Base-by-base conservation (phyloP, 2,888 invertebrate genomes). In the Augiades crinisus region DNA sequence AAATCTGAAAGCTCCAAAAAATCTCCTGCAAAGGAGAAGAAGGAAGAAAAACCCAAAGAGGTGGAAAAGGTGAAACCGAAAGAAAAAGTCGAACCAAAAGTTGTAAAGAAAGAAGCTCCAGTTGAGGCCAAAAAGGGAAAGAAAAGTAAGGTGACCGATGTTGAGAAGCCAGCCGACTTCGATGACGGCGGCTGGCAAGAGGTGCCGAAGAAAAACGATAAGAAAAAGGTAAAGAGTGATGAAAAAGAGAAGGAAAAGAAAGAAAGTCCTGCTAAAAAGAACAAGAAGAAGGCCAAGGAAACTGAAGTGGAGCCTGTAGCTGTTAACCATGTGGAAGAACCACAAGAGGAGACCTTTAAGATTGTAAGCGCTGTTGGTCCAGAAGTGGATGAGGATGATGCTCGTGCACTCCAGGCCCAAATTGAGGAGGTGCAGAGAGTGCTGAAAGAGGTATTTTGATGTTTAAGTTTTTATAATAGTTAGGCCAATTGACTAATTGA, bases 101-200 rank as follows among this genome's bases (percentile, higher is more conserved):
- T 63, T 50, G 68, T 72, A 8, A 88, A 81, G 62, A 91, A 91
- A 62, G 79, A 92, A 80, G 69, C 68, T 14, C 58, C 68, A 13
- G 58, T 62, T 53, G 86, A 88, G 40, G 76, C 71, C 0, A 92
- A 92, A 67, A 92, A 91, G 57, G 91, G 91, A 61, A 94, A 93
- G 72, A 93, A 92, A 66, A 73, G 79, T 36, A 93, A 92, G 52
- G 87, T 88, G 61, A 75, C 75, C 55, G 86, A 90, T 44, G 81
- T 90, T 56, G 93, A 93, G 63, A 94, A 94, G 71, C 94, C 94
- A 6, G 91, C 91, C 34, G 94, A 94, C 65, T 94, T 91, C 78
- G 94, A 94, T 77, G 94, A 94, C 63, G 94, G 93, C 36, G 91
- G 92, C 43, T 95, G 95, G 95, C 93, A 95, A 83, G 91, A 91